Conservation (phyloP, 2,888 invertebrate species). For the Emesis furor region DNA sequence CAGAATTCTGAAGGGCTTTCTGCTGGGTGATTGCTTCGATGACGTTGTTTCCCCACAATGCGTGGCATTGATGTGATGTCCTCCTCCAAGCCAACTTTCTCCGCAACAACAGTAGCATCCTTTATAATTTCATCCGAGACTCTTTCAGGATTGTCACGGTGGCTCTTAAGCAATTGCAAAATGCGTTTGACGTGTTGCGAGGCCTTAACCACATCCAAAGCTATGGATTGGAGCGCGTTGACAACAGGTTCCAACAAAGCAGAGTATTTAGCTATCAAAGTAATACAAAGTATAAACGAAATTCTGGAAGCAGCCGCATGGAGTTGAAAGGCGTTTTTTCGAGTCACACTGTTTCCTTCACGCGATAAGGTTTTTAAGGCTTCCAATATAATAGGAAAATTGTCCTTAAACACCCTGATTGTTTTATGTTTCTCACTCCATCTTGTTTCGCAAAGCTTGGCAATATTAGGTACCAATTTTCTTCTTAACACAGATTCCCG, state of each 20-base stretch:
- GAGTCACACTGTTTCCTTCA: slow-evolving; percentile 33
- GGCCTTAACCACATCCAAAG: slow-evolving; percentile 68
- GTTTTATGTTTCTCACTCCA: slow-evolving; percentile 64
- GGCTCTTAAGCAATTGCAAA: slow-evolving; percentile 57
- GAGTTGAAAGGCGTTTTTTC: slow-evolving; percentile 74
- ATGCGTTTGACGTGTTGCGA: slow-evolving; percentile 62
- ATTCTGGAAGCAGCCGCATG: slow-evolving; percentile 59
- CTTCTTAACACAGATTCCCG: slow-evolving; percentile 74
- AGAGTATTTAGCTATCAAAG: slow-evolving; percentile 74
- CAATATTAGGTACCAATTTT: slow-evolving; percentile 75
- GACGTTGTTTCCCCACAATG: slow-evolving; percentile 70
- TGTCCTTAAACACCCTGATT: slow-evolving; percentile 69
- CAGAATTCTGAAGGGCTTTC: slow-evolving; percentile 26
- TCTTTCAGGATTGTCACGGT: slow-evolving; percentile 69
- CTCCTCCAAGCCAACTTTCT: slow-evolving; percentile 69
- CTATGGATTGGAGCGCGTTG: slow-evolving; percentile 73
- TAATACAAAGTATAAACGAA: slow-evolving; percentile 68
- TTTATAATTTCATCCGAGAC: slow-evolving; percentile 68
- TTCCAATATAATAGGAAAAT: slow-evolving; percentile 61
- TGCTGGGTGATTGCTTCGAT: slow-evolving; percentile 75
- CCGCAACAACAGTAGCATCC: slow-evolving; percentile 70
- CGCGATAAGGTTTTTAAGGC: neutral
- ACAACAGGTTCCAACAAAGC: slow-evolving; percentile 74
- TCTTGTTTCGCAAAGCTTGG: slow-evolving; percentile 57
- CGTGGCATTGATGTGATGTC: slow-evolving; percentile 59